These are phyloP conservation scores for Sturmia bella DNA, from an alignment of 2,888 invertebrate species.

Conservation along the genomic window DNA sequence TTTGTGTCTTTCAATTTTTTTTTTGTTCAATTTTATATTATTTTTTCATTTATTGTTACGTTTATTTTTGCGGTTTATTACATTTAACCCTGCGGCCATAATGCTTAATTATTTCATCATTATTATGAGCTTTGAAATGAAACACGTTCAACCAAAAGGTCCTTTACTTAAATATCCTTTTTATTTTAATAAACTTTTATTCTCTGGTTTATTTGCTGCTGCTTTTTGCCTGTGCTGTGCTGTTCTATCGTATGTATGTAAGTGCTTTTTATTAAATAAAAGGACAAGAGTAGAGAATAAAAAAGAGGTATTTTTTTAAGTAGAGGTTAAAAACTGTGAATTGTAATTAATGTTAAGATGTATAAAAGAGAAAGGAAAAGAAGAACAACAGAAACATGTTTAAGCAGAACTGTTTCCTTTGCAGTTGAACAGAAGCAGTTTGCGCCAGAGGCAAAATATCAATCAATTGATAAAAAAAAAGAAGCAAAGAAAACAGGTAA, in stretches of 20 bases:
- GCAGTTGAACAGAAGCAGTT: background rate
- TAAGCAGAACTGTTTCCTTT: background rate
- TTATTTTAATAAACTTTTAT: slow-evolving; percentile 20
- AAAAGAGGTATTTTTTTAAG: slow-evolving; percentile 24
- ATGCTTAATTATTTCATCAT: slow-evolving; percentile 69
- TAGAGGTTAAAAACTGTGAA: slow-evolving; percentile 38
- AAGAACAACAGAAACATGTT: background rate
- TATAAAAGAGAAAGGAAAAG: slow-evolving; percentile 19
- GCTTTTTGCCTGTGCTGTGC: background rate
- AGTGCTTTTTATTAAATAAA: slow-evolving; percentile 1
- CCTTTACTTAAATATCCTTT: slow-evolving; percentile 56
- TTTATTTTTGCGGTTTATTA: slow-evolving; percentile 57
- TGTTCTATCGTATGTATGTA: background rate
- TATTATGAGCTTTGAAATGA: slow-evolving; percentile 66
- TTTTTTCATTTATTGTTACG: slow-evolving; percentile 14
- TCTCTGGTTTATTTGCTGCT: background rate
- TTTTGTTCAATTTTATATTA: background rate
- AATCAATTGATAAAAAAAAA: slow-evolving; percentile 34
- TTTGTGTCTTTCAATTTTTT: background rate
- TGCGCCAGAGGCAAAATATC: slow-evolving; percentile 47
- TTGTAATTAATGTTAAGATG: slow-evolving; percentile 42
- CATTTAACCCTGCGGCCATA: slow-evolving; percentile 64
- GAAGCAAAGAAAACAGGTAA: background rate
- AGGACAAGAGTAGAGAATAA: background rate
- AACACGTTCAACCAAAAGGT: slow-evolving; percentile 66